Evolutionary conservation across 1,140 invertebrate genomes (phyloP).

Genomic region (Vollenhovia emeryi): DNA sequence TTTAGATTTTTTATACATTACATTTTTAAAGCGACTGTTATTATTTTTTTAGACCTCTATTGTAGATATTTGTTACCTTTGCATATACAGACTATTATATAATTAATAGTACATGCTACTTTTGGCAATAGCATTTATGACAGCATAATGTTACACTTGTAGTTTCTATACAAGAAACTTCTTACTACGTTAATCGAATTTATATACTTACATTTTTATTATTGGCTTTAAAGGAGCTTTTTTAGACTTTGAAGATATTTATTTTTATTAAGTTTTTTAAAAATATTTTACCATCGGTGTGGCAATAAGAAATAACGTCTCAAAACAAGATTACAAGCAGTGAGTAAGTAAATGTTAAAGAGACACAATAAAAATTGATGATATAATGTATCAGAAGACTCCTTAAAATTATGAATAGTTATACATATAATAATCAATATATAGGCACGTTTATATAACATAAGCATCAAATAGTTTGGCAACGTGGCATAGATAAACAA

Average conservation of each 20-base stretch:
- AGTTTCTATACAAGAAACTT: neutral
- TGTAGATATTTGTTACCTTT: neutral
- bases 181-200: neutral
- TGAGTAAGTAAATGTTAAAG: neutral
- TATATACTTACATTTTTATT: neutral
- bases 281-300: neutral
- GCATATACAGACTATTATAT: neutral
- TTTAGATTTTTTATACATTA: neutral
- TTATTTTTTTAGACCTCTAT: neutral
- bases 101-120: neutral
- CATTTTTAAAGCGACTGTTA: constrained; percentile 6
- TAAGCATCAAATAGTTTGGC: neutral
- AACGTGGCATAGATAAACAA: neutral
- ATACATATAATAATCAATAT: neutral
- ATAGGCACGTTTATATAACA: neutral
- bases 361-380: neutral
- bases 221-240: too few relatives aligned
- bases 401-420: neutral
- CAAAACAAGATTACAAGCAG: neutral
- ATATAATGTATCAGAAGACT: neutral
- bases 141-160: neutral
- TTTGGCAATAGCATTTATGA: neutral
- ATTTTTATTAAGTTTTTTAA: neutral
- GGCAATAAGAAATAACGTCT: too few relatives aligned
- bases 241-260: neutral